Evolutionary conservation across 2,888 invertebrate species (phyloP), one percentile per base, ranked within the genome.

Genomic region (Limnephilus marmoratus): DNA sequence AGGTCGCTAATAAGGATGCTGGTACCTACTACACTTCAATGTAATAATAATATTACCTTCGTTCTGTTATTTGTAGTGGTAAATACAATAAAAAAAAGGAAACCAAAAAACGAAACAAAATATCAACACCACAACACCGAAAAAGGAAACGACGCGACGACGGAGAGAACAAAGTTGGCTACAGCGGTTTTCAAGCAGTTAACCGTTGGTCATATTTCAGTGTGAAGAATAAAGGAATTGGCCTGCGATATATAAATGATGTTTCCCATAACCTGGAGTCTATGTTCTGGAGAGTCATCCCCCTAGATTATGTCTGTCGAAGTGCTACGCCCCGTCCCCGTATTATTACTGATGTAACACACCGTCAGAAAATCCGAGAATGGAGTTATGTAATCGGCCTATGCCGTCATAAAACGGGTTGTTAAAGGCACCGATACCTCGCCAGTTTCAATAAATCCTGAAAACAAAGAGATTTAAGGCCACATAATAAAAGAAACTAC

Each of bases 391-490:
- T 34, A 31, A 82, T 82, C 82, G 31, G 82, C 82, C 34, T 82
- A 85, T 1, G 85, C 85, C 41, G 85, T 85, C 85, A 41, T 41
- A 85, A 85, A 85, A 82, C 13, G 85, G 41, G 85, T 24, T 37
- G 85, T 85, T 85, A 85, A 85, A 85, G n/a, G 85, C 37, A 85
- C 85, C 41, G 85, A 85, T 85, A 85, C 85, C 85, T 85, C 41
- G 41, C 85, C 37, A 85, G 85, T 85, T 85, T 85, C 85, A 85
- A 85, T 85, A 85, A 85, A 87, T 53, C 34, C 87, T 9, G 31
- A 87, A 87, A 53, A 87, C 87, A 87, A 87, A 87, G 87, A 87
- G 68, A 87, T 87, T 87, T 87, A 87, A 87, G 31, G 68, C 87
- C 53, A 53, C 87, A 53, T 87, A 87, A 53, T 87, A 87, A 87